Conservation (phyloP, 1,140 invertebrate genomes). For the Glomeris maerens region DNA sequence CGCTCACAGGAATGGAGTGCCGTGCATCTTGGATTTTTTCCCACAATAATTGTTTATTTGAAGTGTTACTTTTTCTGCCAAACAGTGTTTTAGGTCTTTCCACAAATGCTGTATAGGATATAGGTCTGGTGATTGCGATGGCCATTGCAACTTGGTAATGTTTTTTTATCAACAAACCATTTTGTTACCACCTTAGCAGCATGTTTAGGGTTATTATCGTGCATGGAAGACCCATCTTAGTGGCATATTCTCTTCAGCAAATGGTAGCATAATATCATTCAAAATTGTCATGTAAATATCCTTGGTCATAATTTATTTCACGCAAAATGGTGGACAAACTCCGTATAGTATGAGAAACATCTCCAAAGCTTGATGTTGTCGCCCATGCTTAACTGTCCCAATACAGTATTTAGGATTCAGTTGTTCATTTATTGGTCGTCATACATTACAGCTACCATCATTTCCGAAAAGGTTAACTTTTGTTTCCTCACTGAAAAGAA, state of each 20-base stretch:
- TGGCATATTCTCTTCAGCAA: neutral
- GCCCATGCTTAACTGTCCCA: neutral
- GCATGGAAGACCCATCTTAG: neutral
- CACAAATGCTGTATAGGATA: too few relatives aligned
- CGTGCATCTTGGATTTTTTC: too few relatives aligned
- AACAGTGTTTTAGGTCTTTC: too few relatives aligned
- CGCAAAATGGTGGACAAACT: neutral
- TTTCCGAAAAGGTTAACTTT: conserved; percentile 2
- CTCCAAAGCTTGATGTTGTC: neutral
- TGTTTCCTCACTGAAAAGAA: conserved; percentile 4
- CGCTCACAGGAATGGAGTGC: too few relatives aligned
- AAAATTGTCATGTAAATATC: too few relatives aligned
- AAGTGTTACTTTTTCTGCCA: too few relatives aligned
- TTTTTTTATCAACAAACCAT: neutral
- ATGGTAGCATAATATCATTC: neutral
- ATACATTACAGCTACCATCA: neutral
- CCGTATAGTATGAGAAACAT: neutral
- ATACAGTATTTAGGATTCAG: neutral
- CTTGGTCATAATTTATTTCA: neutral
- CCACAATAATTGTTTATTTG: too few relatives aligned
- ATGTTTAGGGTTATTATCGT: too few relatives aligned
- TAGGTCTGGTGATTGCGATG: too few relatives aligned
- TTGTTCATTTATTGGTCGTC: conserved; percentile 3
- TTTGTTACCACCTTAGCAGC: neutral
- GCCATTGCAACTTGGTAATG: too few relatives aligned